Percentiles rank a stretch among this genome's conserved stretches.
Conservation (phyloP, 2,113 vertebrate species). For the Otis tarda region DNA sequence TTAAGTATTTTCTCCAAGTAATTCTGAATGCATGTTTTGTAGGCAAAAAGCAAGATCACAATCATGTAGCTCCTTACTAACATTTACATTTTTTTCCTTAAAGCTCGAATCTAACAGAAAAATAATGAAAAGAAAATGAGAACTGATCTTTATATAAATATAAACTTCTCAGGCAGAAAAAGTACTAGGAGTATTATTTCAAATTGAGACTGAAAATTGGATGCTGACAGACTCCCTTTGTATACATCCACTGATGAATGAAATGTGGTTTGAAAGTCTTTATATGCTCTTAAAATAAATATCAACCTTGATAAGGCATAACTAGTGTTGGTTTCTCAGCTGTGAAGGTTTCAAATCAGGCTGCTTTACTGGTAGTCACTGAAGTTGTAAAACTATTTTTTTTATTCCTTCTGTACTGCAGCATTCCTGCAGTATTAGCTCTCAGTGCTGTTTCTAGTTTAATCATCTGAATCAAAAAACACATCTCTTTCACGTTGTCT, state of each 20-base stretch:
- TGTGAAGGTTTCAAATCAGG: neutral
- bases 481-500: neutral
- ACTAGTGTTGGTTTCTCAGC: neutral
- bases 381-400: neutral
- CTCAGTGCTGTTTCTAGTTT: constrained; percentile 17
- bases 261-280: neutral
- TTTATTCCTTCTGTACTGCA: neutral
- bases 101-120: neutral
- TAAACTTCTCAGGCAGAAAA: neutral
- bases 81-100: neutral
- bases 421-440: neutral
- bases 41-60: neutral
- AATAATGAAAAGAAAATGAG: neutral
- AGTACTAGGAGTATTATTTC: neutral
- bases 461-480: neutral
- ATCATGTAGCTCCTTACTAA: neutral
- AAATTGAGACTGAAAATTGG: neutral
- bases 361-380: neutral
- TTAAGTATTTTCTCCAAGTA: neutral
- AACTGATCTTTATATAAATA: neutral
- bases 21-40: neutral
- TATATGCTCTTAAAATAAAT: constrained; percentile 25
- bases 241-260: neutral
- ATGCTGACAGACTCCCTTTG: neutral
- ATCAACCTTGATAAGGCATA: neutral